These are phyloP conservation scores for Bergia puertoricense DNA, from an alignment of 92 coral and sea anemone genomes.

Conservation along the genomic window DNA sequence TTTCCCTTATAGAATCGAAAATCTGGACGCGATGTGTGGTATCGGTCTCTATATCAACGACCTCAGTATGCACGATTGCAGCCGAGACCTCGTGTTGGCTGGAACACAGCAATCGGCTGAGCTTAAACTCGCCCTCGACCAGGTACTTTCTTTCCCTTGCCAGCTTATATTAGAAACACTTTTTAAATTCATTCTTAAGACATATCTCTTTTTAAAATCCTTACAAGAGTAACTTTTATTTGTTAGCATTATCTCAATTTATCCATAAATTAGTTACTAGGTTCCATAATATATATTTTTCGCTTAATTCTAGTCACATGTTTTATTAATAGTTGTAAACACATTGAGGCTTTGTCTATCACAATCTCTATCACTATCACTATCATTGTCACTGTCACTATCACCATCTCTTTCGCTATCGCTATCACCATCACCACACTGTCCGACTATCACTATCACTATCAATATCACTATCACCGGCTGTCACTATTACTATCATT, in stretches of 20 bases:
- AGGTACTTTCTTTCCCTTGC: constrained; percentile 46
- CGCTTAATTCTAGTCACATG: no score
- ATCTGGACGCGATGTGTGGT: constrained; percentile 73
- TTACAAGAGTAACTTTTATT: no score
- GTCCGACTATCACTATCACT: not conserved
- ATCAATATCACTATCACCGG: not conserved
- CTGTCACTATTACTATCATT: not conserved
- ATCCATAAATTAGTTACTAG: no score
- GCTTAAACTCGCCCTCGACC: constrained; percentile 83
- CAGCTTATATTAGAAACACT: no score
- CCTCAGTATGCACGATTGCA: constrained; percentile 86
- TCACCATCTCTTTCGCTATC: not conserved
- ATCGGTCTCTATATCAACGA: constrained; percentile 84
- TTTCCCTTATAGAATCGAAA: constrained; percentile 68
- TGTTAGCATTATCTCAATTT: no score
- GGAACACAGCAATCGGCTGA: constrained; percentile 93
- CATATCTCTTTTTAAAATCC: no score
- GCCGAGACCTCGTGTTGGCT: constrained; percentile 81
- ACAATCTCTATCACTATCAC: not conserved
- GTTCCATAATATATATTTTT: no score
- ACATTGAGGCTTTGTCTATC: no score
- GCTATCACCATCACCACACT: not conserved
- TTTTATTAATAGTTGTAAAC: no score
- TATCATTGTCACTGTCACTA: not conserved
- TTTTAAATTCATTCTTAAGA: no score